Conservation (phyloP, 2,797 vertebrate genomes). For the Pantherophis alleghaniensis region DNA sequence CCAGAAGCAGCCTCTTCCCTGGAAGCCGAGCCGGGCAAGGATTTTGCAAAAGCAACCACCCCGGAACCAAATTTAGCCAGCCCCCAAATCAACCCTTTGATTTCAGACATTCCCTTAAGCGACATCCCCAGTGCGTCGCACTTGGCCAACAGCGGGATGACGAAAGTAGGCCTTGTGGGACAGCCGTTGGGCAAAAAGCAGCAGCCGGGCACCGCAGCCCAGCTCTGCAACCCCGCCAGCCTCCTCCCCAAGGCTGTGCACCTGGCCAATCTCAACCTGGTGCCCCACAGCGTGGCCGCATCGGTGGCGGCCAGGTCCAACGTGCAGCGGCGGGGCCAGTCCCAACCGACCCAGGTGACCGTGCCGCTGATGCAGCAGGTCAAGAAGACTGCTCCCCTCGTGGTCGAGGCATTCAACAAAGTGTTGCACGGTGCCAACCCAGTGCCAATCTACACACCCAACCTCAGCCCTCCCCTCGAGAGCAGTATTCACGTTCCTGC, state of each 20-base stretch:
- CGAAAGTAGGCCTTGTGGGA: slow-evolving; percentile 62
- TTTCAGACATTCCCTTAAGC: slow-evolving; percentile 61
- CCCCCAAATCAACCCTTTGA: slow-evolving; percentile 62
- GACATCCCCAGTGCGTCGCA: slow-evolving; percentile 57
- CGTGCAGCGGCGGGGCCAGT: slow-evolving; percentile 73
- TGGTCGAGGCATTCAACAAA: slow-evolving; percentile 86
- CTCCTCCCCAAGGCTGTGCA: slow-evolving; percentile 95
- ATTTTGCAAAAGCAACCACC: slow-evolving; percentile 37
- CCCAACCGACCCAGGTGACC: slow-evolving; percentile 76
- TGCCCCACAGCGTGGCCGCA: slow-evolving; percentile 92
- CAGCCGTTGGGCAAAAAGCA: slow-evolving; percentile 67
- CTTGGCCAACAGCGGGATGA: slow-evolving; percentile 60
- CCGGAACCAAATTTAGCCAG: slow-evolving; percentile 45
- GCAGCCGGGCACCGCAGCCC: slow-evolving; percentile 60
- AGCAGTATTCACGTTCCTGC: slow-evolving; percentile 85
- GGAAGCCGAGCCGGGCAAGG: slow-evolving; percentile 66
- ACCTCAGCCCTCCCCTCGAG: slow-evolving; percentile 87
- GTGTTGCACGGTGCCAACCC: slow-evolving; percentile 89
- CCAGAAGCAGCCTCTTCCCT: slow-evolving; percentile 51
- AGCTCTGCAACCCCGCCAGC: slow-evolving; percentile 68
- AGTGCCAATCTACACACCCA: slow-evolving; percentile 88
- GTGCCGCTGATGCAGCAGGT: slow-evolving; percentile 95
- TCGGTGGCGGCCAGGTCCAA: slow-evolving; percentile 84
- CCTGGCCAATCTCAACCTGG: slow-evolving; percentile 94
- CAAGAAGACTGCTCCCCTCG: slow-evolving; percentile 78